Evolutionary conservation across 2,797 vertebrate genomes (phyloP), one percentile per base, ranked within the genome.

Genomic region (Sebastes steindachneri): DNA sequence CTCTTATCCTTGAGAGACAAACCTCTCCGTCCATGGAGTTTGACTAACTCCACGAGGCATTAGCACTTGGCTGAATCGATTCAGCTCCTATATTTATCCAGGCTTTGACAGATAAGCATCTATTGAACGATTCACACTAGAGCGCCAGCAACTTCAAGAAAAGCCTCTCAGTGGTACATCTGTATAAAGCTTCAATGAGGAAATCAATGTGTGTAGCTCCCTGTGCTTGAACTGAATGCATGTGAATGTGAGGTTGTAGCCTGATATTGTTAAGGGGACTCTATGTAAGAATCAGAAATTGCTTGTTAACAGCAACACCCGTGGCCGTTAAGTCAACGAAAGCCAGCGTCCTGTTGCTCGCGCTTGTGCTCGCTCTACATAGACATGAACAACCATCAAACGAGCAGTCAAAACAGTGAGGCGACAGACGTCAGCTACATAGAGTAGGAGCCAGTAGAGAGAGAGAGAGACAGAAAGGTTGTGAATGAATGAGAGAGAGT

Each of bases 51-150:
- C 71, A 68, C 9, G 3, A 65, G 28, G 59, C 12, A 70, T 68
- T 72, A 77, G 65, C 63, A 54, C 70, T 75, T 21, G 37, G 14
- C 68, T 68, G 19, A 75, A 73, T 75, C 23, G 3, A 77, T 85
- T 57, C 28, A 59, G 14, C 58, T 79, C 55, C 71, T 83, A 86
- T 68, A 80, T 65, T 80, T 79, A 76, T 65, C 60, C 33, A n/a
- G 6, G 60, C 37, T 62, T 65, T 77, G 58, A 74, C 63, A 84
- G 68, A 88, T 84, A 73, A 84, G 54, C 69, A 69, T 1, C 59
- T 81, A 88, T 85, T 80, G 83, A 86, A 45, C 14, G n/a, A 64
- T 68, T 72, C 35, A 71, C 67, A 69, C 9, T 12, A 68, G 70
- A 83, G 23, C 63, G 26, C 67, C 25, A 68, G 63, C 28, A 53